Evolutionary conservation across 2,113 vertebrate species (phyloP), one percentile per base, ranked within the genome.

Genomic region (Pseudorhombus dupliciocellatus): DNA sequence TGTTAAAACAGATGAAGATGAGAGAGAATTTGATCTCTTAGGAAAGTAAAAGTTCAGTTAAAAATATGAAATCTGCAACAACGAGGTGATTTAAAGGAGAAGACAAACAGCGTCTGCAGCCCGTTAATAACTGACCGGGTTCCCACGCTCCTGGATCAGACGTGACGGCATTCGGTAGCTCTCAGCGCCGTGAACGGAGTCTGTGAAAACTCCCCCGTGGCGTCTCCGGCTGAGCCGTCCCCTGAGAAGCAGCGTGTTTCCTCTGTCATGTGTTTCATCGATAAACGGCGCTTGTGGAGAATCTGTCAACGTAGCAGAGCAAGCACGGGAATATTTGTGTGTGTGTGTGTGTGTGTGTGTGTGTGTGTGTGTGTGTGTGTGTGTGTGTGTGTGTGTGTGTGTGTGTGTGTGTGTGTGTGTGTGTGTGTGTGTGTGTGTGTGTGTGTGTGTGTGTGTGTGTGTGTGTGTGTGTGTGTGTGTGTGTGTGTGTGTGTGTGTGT

Each of bases 51-150:
- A n/a, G n/a, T n/a, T n/a, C n/a, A n/a, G n/a, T n/a, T n/a, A n/a
- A n/a, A n/a, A n/a, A n/a, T n/a, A n/a, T n/a, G n/a, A n/a, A n/a
- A n/a, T n/a, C n/a, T n/a, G n/a, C n/a, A n/a, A n/a, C n/a, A n/a
- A n/a, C n/a, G n/a, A n/a, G n/a, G n/a, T n/a, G n/a, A n/a, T n/a
- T n/a, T n/a, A n/a, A n/a, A n/a, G n/a, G n/a, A n/a, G n/a, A n/a
- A n/a, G n/a, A n/a, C n/a, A n/a, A n/a, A n/a, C n/a, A n/a, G n/a
- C n/a, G n/a, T n/a, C n/a, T n/a, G 66, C 81, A 79, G 82, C 70
- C 75, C 81, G 70, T 66, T 70, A 65, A 75, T 81, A 59, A 67
- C 55, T 9, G 53, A 63, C 55, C 21, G 70, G 7, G 34, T 24
- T 57, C 28, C 48, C 25, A 0, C 37, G 40, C 34, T 65, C 77